Base-by-base conservation (phyloP, 2,888 invertebrate species). In the Cerastis leucographa region DNA sequence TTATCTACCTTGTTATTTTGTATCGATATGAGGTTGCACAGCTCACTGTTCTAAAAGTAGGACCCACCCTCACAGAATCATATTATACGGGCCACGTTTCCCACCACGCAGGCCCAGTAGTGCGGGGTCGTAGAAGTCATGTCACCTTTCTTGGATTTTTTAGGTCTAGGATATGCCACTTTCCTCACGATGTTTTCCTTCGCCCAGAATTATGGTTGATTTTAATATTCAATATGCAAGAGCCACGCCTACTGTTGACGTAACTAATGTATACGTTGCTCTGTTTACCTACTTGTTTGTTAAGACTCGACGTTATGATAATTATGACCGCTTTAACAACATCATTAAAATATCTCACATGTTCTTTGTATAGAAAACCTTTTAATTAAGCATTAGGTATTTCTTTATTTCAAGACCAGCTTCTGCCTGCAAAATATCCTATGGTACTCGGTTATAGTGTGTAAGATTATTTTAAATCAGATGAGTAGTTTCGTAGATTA, bases 291-390 rank as follows among this genome's bases (percentile, higher is more conserved):
- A 51, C 49, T 62, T 44, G 44, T 68, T 40, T 29, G 8, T 8
- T 78, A 40, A 54, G 11, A 76, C 59, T 64, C 61, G n/a, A 64
- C 61, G 35, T 19, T 62, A 65, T 61, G 22, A 71, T 59, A 71
- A 59, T 71, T 71, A 35, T n/a, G 25, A 29, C 40, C 61, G 22
- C 49, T 42, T 46, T 12, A 56, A 61, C 42, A 59, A 42, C 42
- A 64, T 71, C 54, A 69, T 76, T 76, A 73, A 71, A 79, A 67
- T 61, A 59, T 19, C 61, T n/a, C 14, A 46, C 66, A 59, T n/a
- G 71, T 83, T 71, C 65, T 61, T 19, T 29, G 22, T 71, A 46
- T 46, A 42, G 14, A 72, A 80, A 54, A 54, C 62, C 49, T 74
- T 61, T 54, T 42, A 54, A n/a, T 54, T 42, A 54, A n/a, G 22